These are phyloP conservation scores for Bathynomus jamesi DNA, from an alignment of 1,140 invertebrate species.

Conservation along the genomic window DNA sequence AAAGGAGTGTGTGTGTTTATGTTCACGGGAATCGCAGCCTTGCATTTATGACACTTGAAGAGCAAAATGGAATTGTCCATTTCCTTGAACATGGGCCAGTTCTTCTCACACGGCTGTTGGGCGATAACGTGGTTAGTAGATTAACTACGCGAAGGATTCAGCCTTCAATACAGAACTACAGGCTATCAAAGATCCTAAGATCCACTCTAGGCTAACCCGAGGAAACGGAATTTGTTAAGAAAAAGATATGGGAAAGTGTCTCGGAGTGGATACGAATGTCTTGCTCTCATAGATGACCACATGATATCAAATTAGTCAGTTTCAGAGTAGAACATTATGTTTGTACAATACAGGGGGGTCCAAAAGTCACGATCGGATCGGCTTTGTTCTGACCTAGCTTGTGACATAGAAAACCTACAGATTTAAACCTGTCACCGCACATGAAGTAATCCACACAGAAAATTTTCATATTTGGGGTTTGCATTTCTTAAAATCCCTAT, in stretches of 20 bases:
- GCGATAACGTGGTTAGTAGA: neutral
- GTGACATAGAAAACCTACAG: too few species aligned
- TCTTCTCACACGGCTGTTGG: slow-evolving; percentile 57
- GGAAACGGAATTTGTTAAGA: neutral
- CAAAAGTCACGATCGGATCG: too few species aligned
- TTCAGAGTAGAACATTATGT: neutral
- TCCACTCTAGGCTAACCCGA: too few species aligned
- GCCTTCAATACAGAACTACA: neutral
- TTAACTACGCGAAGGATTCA: neutral
- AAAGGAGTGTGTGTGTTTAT: slow-evolving; percentile 38
- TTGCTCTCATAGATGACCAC: neutral
- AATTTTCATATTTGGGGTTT: too few species aligned
- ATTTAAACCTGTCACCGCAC: too few species aligned
- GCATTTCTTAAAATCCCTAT: too few species aligned
- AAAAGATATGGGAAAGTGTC: neutral
- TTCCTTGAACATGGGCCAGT: slow-evolving; percentile 72
- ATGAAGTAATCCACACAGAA: too few species aligned
- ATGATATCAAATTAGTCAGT: neutral
- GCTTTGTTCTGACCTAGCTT: too few species aligned
- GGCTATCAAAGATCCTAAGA: too few species aligned
- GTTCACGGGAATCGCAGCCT: slow-evolving; percentile 43
- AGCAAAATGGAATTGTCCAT: slow-evolving; percentile 48
- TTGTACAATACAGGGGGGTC: too few species aligned
- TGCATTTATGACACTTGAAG: slow-evolving; percentile 57
- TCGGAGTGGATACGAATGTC: neutral